These are phyloP conservation scores for Standfussiana lucernea DNA, from an alignment of 2,888 invertebrate species.

Conservation along the genomic window DNA sequence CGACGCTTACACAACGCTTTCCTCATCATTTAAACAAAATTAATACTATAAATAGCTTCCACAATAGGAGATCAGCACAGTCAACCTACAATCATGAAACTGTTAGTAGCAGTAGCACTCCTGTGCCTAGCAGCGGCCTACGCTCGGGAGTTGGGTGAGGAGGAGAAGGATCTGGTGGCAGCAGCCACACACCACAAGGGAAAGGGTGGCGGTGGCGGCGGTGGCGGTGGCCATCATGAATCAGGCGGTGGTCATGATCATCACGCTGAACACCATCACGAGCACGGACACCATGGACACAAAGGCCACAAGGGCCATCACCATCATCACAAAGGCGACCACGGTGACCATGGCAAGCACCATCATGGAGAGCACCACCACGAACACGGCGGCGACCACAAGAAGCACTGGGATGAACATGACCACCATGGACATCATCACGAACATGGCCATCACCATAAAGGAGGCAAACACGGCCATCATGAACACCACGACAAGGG, in stretches of 20 bases:
- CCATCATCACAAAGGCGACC: constrained; percentile 86
- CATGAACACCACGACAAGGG: constrained; percentile 87
- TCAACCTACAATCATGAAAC: constrained; percentile 83
- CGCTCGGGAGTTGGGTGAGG: constrained; percentile 81
- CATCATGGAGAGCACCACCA: constrained; percentile 85
- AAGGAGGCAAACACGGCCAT: constrained; percentile 86
- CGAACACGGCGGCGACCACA: constrained; percentile 85
- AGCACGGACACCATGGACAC: constrained; percentile 84
- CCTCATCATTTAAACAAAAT: constrained; percentile 80
- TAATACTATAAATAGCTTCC: constrained; percentile 81
- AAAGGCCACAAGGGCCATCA: constrained; percentile 87
- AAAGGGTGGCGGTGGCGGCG: constrained; percentile 69
- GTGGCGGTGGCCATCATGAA: constrained; percentile 77
- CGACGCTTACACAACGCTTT: constrained; percentile 77
- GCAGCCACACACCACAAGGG: constrained; percentile 78
- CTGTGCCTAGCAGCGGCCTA: constrained; percentile 84
- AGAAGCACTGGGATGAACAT: constrained; percentile 85
- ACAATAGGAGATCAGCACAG: constrained; percentile 72
- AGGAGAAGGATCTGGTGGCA: constrained; percentile 83
- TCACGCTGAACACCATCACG: constrained; percentile 84
- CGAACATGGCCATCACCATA: constrained; percentile 86
- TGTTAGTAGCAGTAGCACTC: constrained; percentile 80
- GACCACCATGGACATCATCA: constrained; percentile 86
- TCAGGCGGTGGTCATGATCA: constrained; percentile 85
- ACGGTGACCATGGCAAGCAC: constrained; percentile 84